Percentiles rank a stretch among this genome's conserved stretches.
These are phyloP conservation scores for Prietella phreatophila DNA, from an alignment of 2,113 vertebrate genomes.

Conservation along the genomic window DNA sequence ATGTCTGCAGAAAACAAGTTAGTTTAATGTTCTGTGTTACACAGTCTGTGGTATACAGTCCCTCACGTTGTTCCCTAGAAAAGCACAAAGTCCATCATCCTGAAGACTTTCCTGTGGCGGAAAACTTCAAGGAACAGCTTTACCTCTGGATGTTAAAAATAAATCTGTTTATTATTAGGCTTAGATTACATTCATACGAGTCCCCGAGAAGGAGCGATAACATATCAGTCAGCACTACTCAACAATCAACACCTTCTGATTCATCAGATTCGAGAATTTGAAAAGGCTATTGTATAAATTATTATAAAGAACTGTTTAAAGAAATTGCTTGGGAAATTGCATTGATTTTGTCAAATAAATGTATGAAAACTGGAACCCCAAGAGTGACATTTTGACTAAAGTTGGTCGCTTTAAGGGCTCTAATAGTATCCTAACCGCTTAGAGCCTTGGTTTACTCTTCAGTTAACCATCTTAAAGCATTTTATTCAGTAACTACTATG, in stretches of 20 bases:
- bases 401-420: background rate
- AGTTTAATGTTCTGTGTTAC: background rate
- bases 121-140: background rate
- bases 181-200: background rate
- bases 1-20: background rate
- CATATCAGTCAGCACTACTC: background rate
- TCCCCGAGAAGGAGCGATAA: too few species aligned
- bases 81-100: background rate
- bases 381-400: background rate
- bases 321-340: background rate
- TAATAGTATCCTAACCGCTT: background rate
- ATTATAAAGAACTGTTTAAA: background rate
- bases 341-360: background rate
- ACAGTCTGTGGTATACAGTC: background rate
- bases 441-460: background rate
- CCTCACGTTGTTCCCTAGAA: background rate
- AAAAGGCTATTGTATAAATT: background rate
- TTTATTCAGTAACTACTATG: background rate
- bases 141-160: background rate
- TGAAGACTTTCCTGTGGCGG: background rate
- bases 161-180: background rate
- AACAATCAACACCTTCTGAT: background rate
- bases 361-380: background rate
- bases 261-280: background rate
- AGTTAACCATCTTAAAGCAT: background rate